These are phyloP conservation scores for Chrysoperla carnea DNA, from an alignment of 1,140 invertebrate genomes.

Conservation along the genomic window DNA sequence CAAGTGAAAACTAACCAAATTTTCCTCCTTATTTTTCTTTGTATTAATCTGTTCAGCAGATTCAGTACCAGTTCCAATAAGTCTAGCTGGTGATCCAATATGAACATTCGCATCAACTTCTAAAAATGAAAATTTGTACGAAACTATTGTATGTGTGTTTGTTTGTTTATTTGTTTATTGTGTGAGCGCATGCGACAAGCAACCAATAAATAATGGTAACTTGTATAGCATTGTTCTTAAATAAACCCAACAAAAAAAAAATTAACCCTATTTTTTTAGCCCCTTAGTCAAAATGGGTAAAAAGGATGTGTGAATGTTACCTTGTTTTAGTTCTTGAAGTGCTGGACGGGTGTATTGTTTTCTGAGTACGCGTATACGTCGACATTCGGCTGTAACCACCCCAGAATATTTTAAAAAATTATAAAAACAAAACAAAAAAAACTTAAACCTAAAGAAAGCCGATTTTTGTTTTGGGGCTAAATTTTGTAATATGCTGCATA, in stretches of 20 bases:
- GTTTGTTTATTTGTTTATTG: no score
- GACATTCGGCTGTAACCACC: slow-evolving; percentile 15
- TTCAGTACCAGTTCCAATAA: slow-evolving; percentile 19
- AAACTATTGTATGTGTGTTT: background rate
- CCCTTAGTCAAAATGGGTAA: no score
- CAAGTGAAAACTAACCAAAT: no score
- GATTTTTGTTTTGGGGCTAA: no score
- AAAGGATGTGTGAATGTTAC: no score
- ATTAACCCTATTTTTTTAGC: no score
- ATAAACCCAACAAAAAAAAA: background rate
- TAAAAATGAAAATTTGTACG: slow-evolving; percentile 14
- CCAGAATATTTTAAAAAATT: slow-evolving; percentile 14
- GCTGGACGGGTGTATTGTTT: background rate
- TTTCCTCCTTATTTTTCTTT: background rate
- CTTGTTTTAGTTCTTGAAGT: no score
- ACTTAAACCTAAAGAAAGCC: no score
- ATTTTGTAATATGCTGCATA: no score
- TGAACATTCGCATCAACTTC: slow-evolving; percentile 48
- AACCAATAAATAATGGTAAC: background rate
- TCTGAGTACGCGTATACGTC: background rate
- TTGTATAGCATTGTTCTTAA: background rate
- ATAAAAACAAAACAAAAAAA: no score
- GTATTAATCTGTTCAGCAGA: slow-evolving; percentile 16
- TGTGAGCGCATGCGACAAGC: background rate
- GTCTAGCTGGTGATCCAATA: slow-evolving; percentile 45